Evolutionary conservation across 2,888 invertebrate species (phyloP).

Genomic region (Osmoderma eremita): DNA sequence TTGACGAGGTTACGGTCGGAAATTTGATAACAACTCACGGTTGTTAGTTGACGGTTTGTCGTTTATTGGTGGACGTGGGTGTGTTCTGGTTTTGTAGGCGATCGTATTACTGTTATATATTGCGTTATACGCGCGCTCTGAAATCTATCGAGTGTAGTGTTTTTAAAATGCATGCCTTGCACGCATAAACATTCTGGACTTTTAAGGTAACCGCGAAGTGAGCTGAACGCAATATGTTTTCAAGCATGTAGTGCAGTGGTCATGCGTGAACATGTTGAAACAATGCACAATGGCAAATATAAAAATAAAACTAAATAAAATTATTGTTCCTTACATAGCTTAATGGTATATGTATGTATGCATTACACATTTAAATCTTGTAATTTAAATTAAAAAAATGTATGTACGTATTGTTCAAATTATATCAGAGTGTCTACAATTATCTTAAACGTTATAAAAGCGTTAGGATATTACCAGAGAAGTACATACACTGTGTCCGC

Average conservation of each 20-base stretch:
- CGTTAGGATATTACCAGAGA: too few relatives aligned
- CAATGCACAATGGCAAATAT: background rate
- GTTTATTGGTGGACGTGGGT: slow-evolving; percentile 46
- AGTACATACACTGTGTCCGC: too few relatives aligned
- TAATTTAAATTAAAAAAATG: too few relatives aligned
- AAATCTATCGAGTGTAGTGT: slow-evolving; percentile 34
- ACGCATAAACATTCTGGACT: slow-evolving; percentile 21
- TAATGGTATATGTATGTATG: too few relatives aligned
- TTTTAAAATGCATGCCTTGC: slow-evolving; percentile 27
- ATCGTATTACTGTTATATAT: slow-evolving; percentile 37
- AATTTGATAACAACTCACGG: slow-evolving; percentile 45
- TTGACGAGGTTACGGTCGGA: slow-evolving; percentile 44
- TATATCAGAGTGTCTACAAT: too few relatives aligned
- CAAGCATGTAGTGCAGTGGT: background rate
- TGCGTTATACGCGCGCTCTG: slow-evolving; percentile 29
- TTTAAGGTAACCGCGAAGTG: slow-evolving; percentile 14
- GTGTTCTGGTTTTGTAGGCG: slow-evolving; percentile 43
- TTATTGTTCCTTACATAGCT: too few relatives aligned
- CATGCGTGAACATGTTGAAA: slow-evolving; percentile 12
- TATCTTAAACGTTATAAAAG: too few relatives aligned
- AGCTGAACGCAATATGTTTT: slow-evolving; percentile 8
- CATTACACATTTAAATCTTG: too few relatives aligned
- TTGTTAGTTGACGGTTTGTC: slow-evolving; percentile 47
- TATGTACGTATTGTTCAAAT: too few relatives aligned
- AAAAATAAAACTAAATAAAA: too few relatives aligned